phyloP scores from a whole-genome alignment of 1,140 invertebrate species.

The Amyelois transitella region DNA sequence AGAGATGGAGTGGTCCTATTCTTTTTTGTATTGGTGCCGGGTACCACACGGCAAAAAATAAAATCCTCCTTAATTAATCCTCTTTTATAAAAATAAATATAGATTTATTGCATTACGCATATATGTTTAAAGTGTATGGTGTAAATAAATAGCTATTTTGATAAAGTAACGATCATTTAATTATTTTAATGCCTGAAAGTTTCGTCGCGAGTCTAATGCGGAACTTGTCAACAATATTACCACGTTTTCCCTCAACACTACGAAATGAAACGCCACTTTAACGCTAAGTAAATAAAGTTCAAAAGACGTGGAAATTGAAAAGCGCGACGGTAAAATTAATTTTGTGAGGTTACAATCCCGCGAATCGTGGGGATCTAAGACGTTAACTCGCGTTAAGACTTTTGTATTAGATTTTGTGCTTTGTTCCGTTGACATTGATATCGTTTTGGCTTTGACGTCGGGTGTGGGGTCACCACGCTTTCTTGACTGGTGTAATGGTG shows the following conservation, averaged over 20 bases:
- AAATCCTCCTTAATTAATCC: no score
- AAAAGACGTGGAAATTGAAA: background rate
- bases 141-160: no score
- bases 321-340: background rate
- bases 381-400: no score
- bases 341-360: background rate
- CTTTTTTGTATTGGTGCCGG: no score
- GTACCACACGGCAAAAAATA: no score
- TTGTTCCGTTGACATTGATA: background rate
- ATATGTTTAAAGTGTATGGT: no score
- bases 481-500: background rate
- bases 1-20: no score
- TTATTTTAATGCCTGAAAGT: constrained; percentile 1
- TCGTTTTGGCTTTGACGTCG: background rate
- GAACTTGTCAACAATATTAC: background rate
- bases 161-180: background rate
- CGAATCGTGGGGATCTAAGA: background rate
- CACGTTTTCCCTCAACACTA: background rate
- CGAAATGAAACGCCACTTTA: background rate
- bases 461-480: constrained; percentile 2
- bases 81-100: no score
- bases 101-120: no score
- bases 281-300: background rate
- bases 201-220: constrained; percentile 1
- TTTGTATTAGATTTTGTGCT: background rate